phyloP scores from a whole-genome alignment of 1,140 invertebrate species.

The Heliconius hewitsoni region DNA sequence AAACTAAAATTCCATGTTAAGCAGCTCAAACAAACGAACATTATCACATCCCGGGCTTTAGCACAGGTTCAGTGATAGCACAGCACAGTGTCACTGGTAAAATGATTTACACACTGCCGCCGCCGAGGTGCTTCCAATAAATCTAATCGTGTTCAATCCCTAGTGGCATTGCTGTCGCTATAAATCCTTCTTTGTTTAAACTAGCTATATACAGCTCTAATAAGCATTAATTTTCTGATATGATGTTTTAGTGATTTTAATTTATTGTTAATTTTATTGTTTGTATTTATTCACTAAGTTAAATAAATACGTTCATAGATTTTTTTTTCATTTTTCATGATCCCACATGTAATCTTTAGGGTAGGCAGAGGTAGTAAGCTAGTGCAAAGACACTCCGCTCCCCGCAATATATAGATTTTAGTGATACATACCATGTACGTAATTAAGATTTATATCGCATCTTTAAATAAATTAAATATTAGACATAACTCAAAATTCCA shows the following conservation, averaged over 20 bases:
- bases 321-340: too few relatives aligned
- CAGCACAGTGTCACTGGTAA: background rate
- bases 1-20: background rate
- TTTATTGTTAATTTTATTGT: background rate
- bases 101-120: constrained; percentile 9
- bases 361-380: too few relatives aligned
- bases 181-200: constrained; percentile 9
- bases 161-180: background rate
- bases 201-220: background rate
- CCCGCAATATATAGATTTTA: too few relatives aligned
- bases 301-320: too few relatives aligned
- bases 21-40: background rate
- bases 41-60: background rate
- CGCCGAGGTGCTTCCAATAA: constrained; percentile 10
- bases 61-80: background rate
- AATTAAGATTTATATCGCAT: too few relatives aligned
- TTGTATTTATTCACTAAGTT: background rate
- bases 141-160: constrained; percentile 11
- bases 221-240: background rate
- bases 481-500: too few relatives aligned
- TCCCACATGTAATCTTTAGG: too few relatives aligned
- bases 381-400: too few relatives aligned
- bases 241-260: background rate
- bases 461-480: too few relatives aligned
- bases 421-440: too few relatives aligned